Base-by-base conservation (phyloP, 1,140 invertebrate genomes). In the Cephus cinctus region DNA sequence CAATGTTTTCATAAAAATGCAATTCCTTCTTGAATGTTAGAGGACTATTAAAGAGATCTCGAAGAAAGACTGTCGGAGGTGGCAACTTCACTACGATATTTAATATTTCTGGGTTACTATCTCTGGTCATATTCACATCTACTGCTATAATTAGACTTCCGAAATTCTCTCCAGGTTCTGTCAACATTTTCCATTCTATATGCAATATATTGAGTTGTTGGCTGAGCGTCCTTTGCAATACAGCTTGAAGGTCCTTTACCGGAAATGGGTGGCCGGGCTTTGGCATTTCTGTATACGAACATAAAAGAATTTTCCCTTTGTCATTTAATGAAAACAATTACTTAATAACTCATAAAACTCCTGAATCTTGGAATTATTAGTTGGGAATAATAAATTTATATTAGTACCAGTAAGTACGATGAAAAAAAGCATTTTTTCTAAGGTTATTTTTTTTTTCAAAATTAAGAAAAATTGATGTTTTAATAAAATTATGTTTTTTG, bases 131-230 rank as follows among this genome's bases (percentile, higher is more conserved):
- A 5, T 50, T 64, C 3, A 71, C 52, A 21, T 70, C 61, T 3
- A 84, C 59, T 1, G 71, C 67, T 11, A 82, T 44, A 60, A 84
- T 83, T 2, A 79, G 19, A 63, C 82, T 83, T 4, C 80, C 81
- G 55, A 81, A 84, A 59, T 84, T 83, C 39, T 83, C 82, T 1
- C 82, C 82, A 0, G 80, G 78, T 39, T 78, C 75, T 4, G 80
- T 82, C 11, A 84, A 23, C 12, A 69, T 60, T 19, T 63, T 74
- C 72, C 71, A 75, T 46, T 63, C 47, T 2, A 59, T 23, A 1
- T 59, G 38, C 11, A 68, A 21, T 18, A 75, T 56, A 25, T 60
- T 54, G 4, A 65, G 22, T 2, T 59, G 9, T 0, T 44, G 22
- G 3, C 60, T 64, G 5, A 74, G 16, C 1, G 39, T 57, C 27